Evolutionary conservation across 2,113 vertebrate species (phyloP), one percentile per base, ranked within the genome.

Genomic region (Myotis davidii): DNA sequence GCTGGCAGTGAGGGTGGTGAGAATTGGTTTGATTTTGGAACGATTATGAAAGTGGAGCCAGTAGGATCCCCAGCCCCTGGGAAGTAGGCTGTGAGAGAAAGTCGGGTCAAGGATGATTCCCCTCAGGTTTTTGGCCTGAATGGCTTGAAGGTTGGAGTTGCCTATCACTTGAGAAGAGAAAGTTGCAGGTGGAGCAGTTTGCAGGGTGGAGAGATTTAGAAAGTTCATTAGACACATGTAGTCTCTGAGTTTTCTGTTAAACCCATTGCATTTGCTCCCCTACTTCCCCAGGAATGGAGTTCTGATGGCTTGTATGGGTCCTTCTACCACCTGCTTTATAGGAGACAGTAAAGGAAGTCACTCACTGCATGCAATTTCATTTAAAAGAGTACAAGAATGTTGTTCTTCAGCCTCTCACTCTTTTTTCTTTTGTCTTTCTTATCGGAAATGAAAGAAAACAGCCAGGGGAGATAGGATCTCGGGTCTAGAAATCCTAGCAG

Each of bases 401-500:
- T 78, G 94, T 93, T 69, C 88, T 97, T 92, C 56, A 83, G 85
- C 39, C 65, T 98, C 82, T 93, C 89, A 72, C 32, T 91, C 82
- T 59, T 45, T 91, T 56, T 48, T 45, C 79, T 87, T 87, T 70
- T 72, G 39, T 89, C 77, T 67, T 45, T 23, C 67, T 91, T 94
- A 81, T 94, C n/a, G 29, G 95, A 92, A 97, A 96, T 94, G 96
- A 96, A 88, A 97, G 78, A 84, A 98, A 97, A 82, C 90, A 95
- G 67, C n/a, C 34, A 95, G 54, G 16, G 29, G 84, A 97, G 98
- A 97, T 90, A 77, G 79, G 56, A 91, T 96, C 97, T 96, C 90
- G 52, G 88, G 48, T 90, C 48, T 96, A 92, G 90, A 95, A 98
- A 96, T 94, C 88, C 91, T 94, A 77, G 97, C 48, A 96, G 50